Base-by-base conservation (phyloP, 2,888 invertebrate genomes). In the Congeria kusceri region DNA sequence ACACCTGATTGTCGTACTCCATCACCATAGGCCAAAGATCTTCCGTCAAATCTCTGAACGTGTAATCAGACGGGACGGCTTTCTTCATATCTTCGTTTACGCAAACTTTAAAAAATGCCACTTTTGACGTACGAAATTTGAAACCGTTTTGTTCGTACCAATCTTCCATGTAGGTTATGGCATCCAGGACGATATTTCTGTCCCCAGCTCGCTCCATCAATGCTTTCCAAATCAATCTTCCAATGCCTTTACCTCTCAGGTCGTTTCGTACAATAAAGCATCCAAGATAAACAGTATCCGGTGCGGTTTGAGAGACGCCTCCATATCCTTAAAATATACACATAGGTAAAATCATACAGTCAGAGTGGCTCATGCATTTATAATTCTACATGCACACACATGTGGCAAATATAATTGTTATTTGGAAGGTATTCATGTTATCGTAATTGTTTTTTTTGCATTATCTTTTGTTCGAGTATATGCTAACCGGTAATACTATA, bases 161-260 rank as follows among this genome's bases (percentile, higher is more conserved):
- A 15, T 56, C 56, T 13, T 44, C 53, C 53, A 53, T 70, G 4
- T 23, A 61, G 0, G 23, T 9, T 0, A n/a, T 44, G 7, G 56
- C 44, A 39, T 70, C 63, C 13, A 70, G 27, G n/a, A n/a, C 28
- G n/a, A 70, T 49, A 32, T 70, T 70, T 29, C 18, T 53, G 13
- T 56, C 53, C 29, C 70, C 70, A 7, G 62, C 62, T 18, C 44
- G 62, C n/a, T 29, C 39, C 25, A 62, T 2, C 49, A 70, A n/a
- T 3, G 70, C 70, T 27, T 39, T 39, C 70, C 62, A 62, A 3
- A 70, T 29, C n/a, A 56, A 25, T 62, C 61, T 53, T 11, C 70
- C 70, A 32, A 70, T 39, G 0, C 70, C 70, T 56, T 62, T 61
- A 0, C 47, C 29, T 4, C 63, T 23, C 13, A 61, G 49, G 27